Base-by-base conservation (phyloP, 2,888 invertebrate species). In the Holacanthella duospinosa region DNA sequence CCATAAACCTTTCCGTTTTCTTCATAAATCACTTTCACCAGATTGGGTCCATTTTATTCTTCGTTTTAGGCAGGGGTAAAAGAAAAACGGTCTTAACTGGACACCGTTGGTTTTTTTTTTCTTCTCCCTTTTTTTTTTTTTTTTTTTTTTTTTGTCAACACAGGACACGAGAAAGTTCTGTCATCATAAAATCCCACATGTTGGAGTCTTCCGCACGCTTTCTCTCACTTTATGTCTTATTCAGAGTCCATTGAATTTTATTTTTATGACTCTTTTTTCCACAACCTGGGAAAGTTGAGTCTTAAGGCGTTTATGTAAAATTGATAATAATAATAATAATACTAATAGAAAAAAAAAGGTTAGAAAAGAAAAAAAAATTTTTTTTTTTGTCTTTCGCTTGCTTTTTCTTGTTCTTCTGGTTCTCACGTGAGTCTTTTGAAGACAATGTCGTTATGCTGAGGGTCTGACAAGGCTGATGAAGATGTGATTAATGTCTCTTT, bases 161-260 rank as follows among this genome's bases (percentile, higher is more conserved):
- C 36, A 36, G 21, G 48, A 21, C 19, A 4, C 19, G 4, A 21
- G 48, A 48, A 48, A 21, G 48, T 9, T n/a, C 48, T 48, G 48
- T 6, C 16, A 36, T 21, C 48, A 48, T 48, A 48, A 48, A 48
- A 48, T 48, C 21, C 48, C 48, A 48, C 48, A 48, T 48, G 48
- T 48, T 48, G 48, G 16, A 48, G 48, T 4, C 6, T 16, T 21
- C 12, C 48, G 12, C 36, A 36, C 36, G 36, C 16, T 12, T n/a
- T n/a, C n/a, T n/a, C n/a, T n/a, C n/a, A 4, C n/a, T 48, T 48
- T 48, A 48, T 48, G 6, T 48, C 48, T 21, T 48, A 48, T 48
- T 48, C 48, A 21, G 48, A 48, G 19, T 48, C 48, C 48, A 48
- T 48, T 48, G 48, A 48, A 48, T 48, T 48, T 48, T 48, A 48